Percentiles rank a stretch among this genome's conserved stretches.
phyloP scores from a whole-genome alignment of 2,888 invertebrate species.

The Ceraclea dissimilis region DNA sequence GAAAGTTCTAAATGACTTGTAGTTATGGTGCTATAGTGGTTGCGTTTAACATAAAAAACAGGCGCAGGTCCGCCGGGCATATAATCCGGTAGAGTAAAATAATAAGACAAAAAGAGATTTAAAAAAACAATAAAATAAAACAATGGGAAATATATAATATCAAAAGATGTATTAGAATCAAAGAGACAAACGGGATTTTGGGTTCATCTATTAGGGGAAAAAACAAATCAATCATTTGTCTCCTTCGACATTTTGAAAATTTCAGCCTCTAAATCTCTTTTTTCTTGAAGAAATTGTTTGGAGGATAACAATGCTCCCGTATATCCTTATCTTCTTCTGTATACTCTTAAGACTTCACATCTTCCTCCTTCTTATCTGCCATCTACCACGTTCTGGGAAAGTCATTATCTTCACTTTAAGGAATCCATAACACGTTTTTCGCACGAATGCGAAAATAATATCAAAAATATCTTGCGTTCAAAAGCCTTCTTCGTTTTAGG shows the following conservation, averaged over 20 bases:
- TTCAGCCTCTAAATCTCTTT: neutral
- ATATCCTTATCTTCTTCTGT: neutral
- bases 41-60: no score
- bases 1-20: no score
- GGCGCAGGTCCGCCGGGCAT: no score
- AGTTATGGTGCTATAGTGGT: no score
- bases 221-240: neutral
- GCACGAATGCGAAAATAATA: neutral
- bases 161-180: neutral
- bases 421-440: neutral
- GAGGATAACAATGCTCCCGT: neutral
- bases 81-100: no score
- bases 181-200: neutral
- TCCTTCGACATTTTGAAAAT: neutral
- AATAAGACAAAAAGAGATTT: no score
- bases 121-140: no score
- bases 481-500: no score
- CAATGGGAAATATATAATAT: no score
- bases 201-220: neutral
- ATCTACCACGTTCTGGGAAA: neutral
- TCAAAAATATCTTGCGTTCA: neutral
- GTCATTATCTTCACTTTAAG: slow-evolving; percentile 1
- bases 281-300: neutral
- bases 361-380: neutral
- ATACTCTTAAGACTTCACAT: neutral